These are phyloP conservation scores for Diaprepes abbreviatus DNA, from an alignment of 2,888 invertebrate species.

Conservation along the genomic window DNA sequence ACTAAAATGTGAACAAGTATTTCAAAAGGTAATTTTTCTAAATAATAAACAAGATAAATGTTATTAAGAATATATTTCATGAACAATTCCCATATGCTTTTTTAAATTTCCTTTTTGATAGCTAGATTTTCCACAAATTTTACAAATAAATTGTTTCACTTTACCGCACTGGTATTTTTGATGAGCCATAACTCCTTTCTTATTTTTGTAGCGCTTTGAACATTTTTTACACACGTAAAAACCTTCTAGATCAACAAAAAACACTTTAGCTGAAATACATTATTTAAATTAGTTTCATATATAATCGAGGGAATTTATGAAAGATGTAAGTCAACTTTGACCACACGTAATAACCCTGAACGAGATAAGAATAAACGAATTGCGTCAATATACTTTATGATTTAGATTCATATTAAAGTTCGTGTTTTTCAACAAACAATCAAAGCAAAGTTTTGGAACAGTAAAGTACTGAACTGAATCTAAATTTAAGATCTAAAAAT, in stretches of 20 bases:
- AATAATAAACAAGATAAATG: neutral
- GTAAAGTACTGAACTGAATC: neutral
- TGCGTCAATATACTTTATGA: no score
- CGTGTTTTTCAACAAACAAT: no score
- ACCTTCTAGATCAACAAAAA: neutral
- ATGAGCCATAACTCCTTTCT: slow-evolving; percentile 66
- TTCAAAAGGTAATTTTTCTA: no score
- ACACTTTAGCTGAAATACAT: neutral
- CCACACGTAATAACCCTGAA: no score
- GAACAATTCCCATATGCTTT: slow-evolving; percentile 20
- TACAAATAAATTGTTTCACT: slow-evolving; percentile 31
- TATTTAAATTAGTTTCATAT: neutral
- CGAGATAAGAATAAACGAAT: no score
- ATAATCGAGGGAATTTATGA: neutral
- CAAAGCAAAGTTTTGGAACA: neutral
- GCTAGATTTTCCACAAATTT: slow-evolving; percentile 21
- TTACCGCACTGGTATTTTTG: slow-evolving; percentile 67
- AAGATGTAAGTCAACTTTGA: no score
- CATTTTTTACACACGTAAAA: slow-evolving; percentile 64
- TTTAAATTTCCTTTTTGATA: slow-evolving; percentile 34
- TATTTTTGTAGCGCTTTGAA: slow-evolving; percentile 65
- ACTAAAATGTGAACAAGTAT: no score
- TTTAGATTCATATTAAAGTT: no score
- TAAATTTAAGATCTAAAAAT: no score
- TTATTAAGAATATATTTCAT: neutral